phyloP scores from a whole-genome alignment of 1,140 invertebrate genomes.

The Drosophila simulans region DNA sequence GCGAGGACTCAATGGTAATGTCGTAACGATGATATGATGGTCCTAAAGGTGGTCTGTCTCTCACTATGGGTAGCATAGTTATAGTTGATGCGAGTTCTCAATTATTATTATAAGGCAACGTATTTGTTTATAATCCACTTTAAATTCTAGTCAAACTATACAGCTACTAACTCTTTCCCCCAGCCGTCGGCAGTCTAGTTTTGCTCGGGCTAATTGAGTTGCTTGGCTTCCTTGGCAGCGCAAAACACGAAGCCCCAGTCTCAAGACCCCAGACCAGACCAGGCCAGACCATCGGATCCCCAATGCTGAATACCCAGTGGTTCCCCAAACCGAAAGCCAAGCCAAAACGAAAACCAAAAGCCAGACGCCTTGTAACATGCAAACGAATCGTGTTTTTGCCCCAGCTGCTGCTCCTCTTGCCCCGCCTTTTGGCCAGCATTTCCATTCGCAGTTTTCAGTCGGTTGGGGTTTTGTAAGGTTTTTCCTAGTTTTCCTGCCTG shows the following conservation, averaged over 20 bases:
- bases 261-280: background rate
- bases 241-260: conserved; percentile 15
- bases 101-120: background rate
- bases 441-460: conserved; percentile 13
- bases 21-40: background rate
- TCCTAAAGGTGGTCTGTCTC: conserved; percentile 17
- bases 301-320: background rate
- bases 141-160: background rate
- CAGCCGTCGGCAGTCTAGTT: conserved; percentile 24
- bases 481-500: conserved; percentile 45
- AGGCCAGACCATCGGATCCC: conserved; percentile 1
- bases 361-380: conserved; percentile 45
- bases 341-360: conserved; percentile 37
- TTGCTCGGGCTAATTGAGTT: conserved; percentile 70
- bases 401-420: conserved; percentile 4
- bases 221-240: conserved; percentile 66
- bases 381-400: conserved; percentile 33
- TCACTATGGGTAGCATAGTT: background rate
- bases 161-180: background rate
- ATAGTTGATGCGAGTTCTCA: no score
- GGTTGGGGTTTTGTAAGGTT: conserved; percentile 38
- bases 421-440: conserved; percentile 2
- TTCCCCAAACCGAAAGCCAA: conserved; percentile 6
- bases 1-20: background rate
- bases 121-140: background rate